Base-by-base conservation (phyloP, 2,113 vertebrate genomes). In the Erpornis zantholeuca region DNA sequence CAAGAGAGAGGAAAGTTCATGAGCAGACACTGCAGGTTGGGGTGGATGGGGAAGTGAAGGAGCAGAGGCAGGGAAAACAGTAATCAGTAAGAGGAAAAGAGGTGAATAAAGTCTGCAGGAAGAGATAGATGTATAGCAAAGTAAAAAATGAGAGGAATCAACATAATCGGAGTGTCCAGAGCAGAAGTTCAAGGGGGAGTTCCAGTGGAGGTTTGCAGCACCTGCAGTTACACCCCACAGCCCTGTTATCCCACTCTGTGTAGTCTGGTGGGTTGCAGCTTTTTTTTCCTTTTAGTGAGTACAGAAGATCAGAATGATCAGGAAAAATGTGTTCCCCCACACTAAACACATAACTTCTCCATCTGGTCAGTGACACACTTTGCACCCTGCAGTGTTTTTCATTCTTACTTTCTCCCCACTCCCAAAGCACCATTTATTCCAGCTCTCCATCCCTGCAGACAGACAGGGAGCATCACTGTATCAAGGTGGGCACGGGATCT, bases 21-120 rank as follows among this genome's bases (percentile, higher is more conserved):
- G 2, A 22, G 16, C 11, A n/a, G 44, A 11, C 0, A 1, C 15
- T 40, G 21, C 10, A 47, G 3, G 81, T 82, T 6, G 3, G 24
- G 22, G 8, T 36, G 35, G 53, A 72, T 54, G 33, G 18, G 7
- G 15, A 86, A 70, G n/a, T 33, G 28, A 79, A 69, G 29, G 18
- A 77, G 35, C 27, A 72, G 47, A 72, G 20, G 7, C 3, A 19
- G 20, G 35, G 53, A 72, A 83, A 89, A 69, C 4, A 33, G 24
- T 33, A 21, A 63, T 45, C 25, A 56, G 14, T 66, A 27, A 57
- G 52, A 83, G 9, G 6, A 29, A 50, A 85, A 36, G 9, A 40
- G 35, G 13, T 56, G 7, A 31, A 81, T n/a, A 53, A 76, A 47
- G 5, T 53, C 66, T 82, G 12, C 42, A 68, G 53, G 29, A 75